Base-by-base conservation (phyloP, 2,888 invertebrate species). In the Panopea generosa region DNA sequence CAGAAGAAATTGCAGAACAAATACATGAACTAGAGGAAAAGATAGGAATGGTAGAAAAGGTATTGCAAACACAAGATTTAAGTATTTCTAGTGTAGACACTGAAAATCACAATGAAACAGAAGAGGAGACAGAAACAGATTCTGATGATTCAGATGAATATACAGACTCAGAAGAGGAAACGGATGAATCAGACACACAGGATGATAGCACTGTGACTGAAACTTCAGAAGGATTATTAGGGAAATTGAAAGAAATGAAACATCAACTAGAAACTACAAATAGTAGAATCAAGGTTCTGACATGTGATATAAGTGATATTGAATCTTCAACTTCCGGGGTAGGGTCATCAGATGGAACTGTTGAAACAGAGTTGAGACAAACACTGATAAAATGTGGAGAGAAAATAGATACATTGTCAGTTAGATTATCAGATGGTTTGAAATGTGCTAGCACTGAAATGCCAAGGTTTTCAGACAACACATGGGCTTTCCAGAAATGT, bases 171-270 rank as follows among this genome's bases (percentile, higher is more conserved):
- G 80, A 83, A 11, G 78, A 75, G 47, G 81, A 81, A 38, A 57
- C 53, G 20, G 72, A 72, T 7, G 77, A 82, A 14, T 67, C 63
- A 14, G 83, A 80, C 18, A 65, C 66, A 24, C 77, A 81, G 40
- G 77, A 77, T 60, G 79, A 70, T 9, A 74, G 72, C 27, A 71
- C 71, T 26, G 55, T 67, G 1, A 62, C 63, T 40, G 69, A 73
- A 62, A 69, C 59, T 27, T 65, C 72, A 67, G 84, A 84, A 53
- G 77, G 78, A 40, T 63, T 87, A 33, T 62, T 85, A 18, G 70
- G 76, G 33, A 85, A 86, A 77, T 61, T 90, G 47, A 84, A 86
- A 59, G 85, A 86, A 71, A 86, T 90, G 84, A 87, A 86, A 52
- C 63, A 49, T 29, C 87, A 88, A 67, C 73, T 90, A 20, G 82